Evolutionary conservation across 2,888 invertebrate species (phyloP).

Genomic region (Chloroclysta siterata): DNA sequence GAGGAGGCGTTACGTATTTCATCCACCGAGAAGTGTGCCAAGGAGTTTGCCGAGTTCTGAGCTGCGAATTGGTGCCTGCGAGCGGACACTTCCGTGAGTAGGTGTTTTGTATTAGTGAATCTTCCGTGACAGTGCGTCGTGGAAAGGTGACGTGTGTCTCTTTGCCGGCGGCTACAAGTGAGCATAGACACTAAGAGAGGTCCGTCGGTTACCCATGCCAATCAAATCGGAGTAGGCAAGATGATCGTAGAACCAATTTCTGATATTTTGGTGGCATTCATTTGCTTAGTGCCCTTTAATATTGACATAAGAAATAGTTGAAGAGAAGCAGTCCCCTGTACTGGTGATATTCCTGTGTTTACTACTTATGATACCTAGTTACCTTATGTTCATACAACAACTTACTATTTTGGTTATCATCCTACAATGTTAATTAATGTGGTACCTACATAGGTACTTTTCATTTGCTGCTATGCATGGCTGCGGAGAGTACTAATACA

Average conservation of each 20-base stretch:
- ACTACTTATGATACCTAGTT: constrained; percentile 34
- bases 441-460: constrained; percentile 43
- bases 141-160: constrained; percentile 63
- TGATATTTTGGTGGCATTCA: constrained; percentile 80
- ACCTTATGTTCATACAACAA: constrained; percentile 28
- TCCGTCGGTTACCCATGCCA: constrained; percentile 60
- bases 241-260: constrained; percentile 75
- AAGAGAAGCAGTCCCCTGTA: constrained; percentile 58
- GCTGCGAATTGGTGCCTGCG: constrained; percentile 70
- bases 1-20: constrained; percentile 99
- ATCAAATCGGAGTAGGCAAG: constrained; percentile 66
- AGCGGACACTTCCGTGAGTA: constrained; percentile 71
- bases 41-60: constrained; percentile 99
- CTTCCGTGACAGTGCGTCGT: constrained; percentile 71
- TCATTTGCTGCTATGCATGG: constrained; percentile 26
- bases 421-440: constrained; percentile 47
- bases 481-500: constrained; percentile 10
- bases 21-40: constrained; percentile 99
- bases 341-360: constrained; percentile 66
- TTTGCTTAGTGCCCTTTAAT: constrained; percentile 81
- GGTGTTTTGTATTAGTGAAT: constrained; percentile 79
- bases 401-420: constrained; percentile 28
- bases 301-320: constrained; percentile 52
- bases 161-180: constrained; percentile 63
- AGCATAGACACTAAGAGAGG: constrained; percentile 72